phyloP scores from a whole-genome alignment of 2,797 vertebrate species.

The Pteropus rufus region DNA sequence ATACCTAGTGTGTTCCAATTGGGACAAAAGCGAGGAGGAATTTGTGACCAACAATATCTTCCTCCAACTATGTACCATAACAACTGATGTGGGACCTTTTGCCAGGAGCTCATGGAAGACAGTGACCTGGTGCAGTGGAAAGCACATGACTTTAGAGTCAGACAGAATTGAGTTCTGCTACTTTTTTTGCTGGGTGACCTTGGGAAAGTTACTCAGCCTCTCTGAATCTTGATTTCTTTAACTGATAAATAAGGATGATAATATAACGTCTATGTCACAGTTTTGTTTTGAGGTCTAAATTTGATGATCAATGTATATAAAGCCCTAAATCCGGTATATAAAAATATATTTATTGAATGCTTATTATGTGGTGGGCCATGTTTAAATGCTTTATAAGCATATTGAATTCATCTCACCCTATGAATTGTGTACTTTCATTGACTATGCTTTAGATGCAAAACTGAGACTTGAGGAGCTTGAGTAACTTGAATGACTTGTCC shows the following conservation, averaged over 20 bases:
- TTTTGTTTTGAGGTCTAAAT: conserved; percentile 40
- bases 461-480: background rate
- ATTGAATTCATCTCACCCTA: background rate
- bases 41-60: background rate
- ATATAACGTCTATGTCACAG: background rate
- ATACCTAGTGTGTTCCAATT: background rate
- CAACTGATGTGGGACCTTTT: background rate
- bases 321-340: background rate
- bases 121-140: background rate
- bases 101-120: background rate
- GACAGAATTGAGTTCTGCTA: background rate
- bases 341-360: conserved; percentile 22
- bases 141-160: background rate
- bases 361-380: background rate
- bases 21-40: background rate
- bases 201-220: background rate
- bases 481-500: background rate
- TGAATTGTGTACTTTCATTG: background rate
- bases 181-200: conserved; percentile 38
- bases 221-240: conserved; percentile 24
- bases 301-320: background rate
- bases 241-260: background rate
- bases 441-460: background rate
- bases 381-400: background rate
- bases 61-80: background rate